Evolutionary conservation across 2,888 invertebrate species (phyloP), one percentile per base, ranked within the genome.

Genomic region (Capitulum mitella): DNA sequence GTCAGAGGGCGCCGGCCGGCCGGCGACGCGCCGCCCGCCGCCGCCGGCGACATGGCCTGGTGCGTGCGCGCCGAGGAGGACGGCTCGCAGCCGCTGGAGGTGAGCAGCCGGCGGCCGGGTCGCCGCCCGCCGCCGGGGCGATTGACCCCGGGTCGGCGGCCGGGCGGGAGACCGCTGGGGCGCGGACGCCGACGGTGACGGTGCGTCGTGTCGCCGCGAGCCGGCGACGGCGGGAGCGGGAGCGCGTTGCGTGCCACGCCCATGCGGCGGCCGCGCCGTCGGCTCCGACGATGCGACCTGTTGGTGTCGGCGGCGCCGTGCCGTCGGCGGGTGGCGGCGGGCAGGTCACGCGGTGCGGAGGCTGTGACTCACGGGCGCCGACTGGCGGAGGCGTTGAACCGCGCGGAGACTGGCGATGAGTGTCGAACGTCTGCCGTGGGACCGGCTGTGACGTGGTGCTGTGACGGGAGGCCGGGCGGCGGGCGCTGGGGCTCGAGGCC

Each of bases 21-120:
- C 51, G 77, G 77, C 48, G 77, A 51, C 34, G n/a, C n/a, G 32
- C 76, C 76, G n/a, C 29, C 76, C 34, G 46, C 51, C 29, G n/a
- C 76, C 51, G 76, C n/a, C 76, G 32, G 76, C 46, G 43, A 26
- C 46, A 77, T 51, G 46, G 46, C 46, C 32, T 77, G 54, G 34
- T 77, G 34, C 19, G 34, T 64, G 34, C 64, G 64, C 34, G 19
- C 34, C 19, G 64, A 19, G 3, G 64, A 64, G 19, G 64, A 64
- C 3, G 5, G 34, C 34, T 16, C 34, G 16, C 32, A 19, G 58
- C 29, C 58, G 34, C 34, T 32, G 19, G 34, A 64, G 64, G 64
- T 64, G 64, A 64, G 43, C 43, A 5, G 43, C 43, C 43, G 43
- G 6, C 43, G 43, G 46, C 12, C 5, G 22, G 51, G 51, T 16